Base-by-base conservation (phyloP, 2,113 vertebrate genomes). In the Aix galericulata region DNA sequence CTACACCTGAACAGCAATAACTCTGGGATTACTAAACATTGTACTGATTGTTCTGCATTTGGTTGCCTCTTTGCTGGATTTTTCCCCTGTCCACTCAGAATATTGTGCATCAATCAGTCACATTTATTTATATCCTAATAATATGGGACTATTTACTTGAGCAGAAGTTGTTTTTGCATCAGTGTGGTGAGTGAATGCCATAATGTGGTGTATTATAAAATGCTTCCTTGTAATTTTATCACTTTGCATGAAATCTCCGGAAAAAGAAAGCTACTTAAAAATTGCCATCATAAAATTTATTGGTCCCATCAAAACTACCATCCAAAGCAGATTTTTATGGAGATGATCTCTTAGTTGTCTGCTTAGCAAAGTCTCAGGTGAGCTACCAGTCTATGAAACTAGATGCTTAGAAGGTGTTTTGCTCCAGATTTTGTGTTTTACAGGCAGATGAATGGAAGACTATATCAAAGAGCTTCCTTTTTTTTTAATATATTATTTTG, bases 331-430 rank as follows among this genome's bases (percentile, higher is more conserved):
- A 62, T 62, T 95, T 95, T 91, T 95, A 91, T 95, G 94, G 90
- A 94, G 85, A 95, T 88, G 88, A 91, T 88, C 13, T 81, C 85
- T 91, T 89, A 95, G 95, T 93, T 96, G 86, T 71, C 80, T 86
- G 32, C 38, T 94, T 50, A 60, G 79, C 76, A 79, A 67, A 93
- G 73, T 96, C 94, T 95, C 95, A 90, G 86, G 90, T 97, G 95
- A 95, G 3, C 79, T 94, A 90, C 82, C 34, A 56, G 1, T 64
- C n/a, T 48, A 90, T 69, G 72, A 91, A 95, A 77, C 68, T 53
- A 77, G 64, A 58, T 86, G 42, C 90, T 97, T 93, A 95, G 96
- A 95, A 94, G 91, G 81, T 93, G 88, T 95, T 96, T 95, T 96
- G 93, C 94, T 95, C 79, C 92, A 96, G 86, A 95, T 76, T 76